phyloP scores from a whole-genome alignment of 2,113 vertebrate genomes.

The Azemiops feae region DNA sequence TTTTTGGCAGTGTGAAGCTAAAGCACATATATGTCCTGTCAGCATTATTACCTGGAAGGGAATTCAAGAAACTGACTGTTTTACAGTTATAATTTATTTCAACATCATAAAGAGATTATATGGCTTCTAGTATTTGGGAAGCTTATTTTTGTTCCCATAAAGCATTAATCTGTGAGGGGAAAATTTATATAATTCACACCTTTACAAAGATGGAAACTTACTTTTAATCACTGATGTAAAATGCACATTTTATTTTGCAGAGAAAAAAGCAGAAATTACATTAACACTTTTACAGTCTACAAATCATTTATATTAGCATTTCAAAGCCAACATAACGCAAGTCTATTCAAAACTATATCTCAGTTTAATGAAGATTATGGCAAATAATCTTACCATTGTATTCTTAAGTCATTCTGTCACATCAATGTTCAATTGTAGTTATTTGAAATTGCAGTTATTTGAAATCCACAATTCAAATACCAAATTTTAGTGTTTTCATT shows the following conservation, averaged over 20 bases:
- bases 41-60: background rate
- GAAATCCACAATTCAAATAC: slow-evolving; percentile 33
- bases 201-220: slow-evolving; percentile 30
- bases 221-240: slow-evolving; percentile 37
- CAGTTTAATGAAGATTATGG: background rate
- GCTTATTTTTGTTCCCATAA: slow-evolving; percentile 51
- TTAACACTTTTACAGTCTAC: slow-evolving; percentile 28
- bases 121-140: slow-evolving; percentile 44
- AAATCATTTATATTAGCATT: slow-evolving; percentile 22
- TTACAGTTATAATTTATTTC: slow-evolving; percentile 32
- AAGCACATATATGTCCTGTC: slow-evolving; percentile 15
- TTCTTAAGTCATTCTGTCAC: background rate
- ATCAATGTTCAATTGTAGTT: slow-evolving; percentile 26
- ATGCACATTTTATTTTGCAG: slow-evolving; percentile 46
- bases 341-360: background rate
- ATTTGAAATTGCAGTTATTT: slow-evolving; percentile 15
- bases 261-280: slow-evolving; percentile 26
- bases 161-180: slow-evolving; percentile 27
- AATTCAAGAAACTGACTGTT: slow-evolving; percentile 20
- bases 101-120: slow-evolving; percentile 39
- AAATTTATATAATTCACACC: slow-evolving; percentile 46
- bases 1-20: slow-evolving; percentile 24
- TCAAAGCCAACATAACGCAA: background rate
- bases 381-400: background rate
- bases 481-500: background rate